Evolutionary conservation across 92 coral and sea anemone species (phyloP).

Genomic region (Palythoa grandis): DNA sequence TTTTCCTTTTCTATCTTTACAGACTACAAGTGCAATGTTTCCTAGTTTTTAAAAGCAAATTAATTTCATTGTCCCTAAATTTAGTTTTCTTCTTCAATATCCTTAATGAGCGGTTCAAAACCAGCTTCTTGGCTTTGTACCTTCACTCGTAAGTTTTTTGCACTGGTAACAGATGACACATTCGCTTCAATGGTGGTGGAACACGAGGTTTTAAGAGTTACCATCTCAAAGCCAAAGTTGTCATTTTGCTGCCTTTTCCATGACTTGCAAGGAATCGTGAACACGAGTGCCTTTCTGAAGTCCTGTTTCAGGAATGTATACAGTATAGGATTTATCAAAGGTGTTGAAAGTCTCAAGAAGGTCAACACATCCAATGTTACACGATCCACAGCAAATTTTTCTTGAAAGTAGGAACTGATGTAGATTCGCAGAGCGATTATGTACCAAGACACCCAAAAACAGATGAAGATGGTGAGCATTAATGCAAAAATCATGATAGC

Average conservation of each 20-base stretch:
- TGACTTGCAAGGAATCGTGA: not conserved
- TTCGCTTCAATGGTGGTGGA: constrained; percentile 12
- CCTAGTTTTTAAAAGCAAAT: too few species aligned
- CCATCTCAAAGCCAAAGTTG: constrained; percentile 14
- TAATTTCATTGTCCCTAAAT: too few species aligned
- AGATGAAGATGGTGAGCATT: constrained; percentile 35
- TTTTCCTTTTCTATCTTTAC: not conserved
- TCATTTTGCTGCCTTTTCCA: not conserved
- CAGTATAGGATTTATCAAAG: constrained; percentile 26
- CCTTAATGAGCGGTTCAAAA: not conserved
- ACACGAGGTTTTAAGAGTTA: not conserved
- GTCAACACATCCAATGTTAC: not conserved
- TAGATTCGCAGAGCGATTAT: constrained; percentile 6
- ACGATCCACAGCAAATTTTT: not conserved
- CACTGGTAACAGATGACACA: not conserved
- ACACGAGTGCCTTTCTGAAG: constrained; percentile 18
- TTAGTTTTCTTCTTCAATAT: not conserved
- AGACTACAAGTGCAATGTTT: not conserved
- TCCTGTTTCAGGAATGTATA: constrained; percentile 40
- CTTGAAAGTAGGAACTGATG: constrained; percentile 18
- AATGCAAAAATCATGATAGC: constrained; percentile 28
- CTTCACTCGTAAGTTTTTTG: constrained; percentile 3
- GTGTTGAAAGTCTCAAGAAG: constrained; percentile 30
- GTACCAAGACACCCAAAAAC: constrained; percentile 38
- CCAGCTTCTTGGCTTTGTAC: not conserved